These are phyloP conservation scores for Xanthorhoe designata DNA, from an alignment of 2,888 invertebrate genomes.

Conservation along the genomic window DNA sequence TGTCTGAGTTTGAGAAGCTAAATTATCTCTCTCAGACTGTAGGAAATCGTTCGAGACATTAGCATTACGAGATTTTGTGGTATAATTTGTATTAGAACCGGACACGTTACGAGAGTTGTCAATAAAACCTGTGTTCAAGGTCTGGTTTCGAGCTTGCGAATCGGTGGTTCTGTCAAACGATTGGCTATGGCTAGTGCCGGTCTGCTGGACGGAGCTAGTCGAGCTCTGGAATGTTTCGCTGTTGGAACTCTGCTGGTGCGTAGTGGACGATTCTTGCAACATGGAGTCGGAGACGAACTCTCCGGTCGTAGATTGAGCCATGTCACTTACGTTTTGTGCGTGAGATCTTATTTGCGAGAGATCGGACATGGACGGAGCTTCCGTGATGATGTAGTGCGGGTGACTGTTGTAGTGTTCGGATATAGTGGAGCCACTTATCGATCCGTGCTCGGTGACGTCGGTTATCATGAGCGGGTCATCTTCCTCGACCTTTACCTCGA, in stretches of 20 bases:
- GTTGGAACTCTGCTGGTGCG: conserved; percentile 75
- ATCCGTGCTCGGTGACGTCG: conserved; percentile 79
- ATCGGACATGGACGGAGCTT: conserved; percentile 80
- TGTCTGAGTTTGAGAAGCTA: conserved; percentile 62
- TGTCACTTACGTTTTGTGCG: conserved; percentile 74
- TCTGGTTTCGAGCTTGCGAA: conserved; percentile 70
- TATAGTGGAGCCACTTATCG: conserved; percentile 78
- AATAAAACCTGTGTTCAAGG: conserved; percentile 78
- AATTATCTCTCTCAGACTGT: conserved; percentile 74
- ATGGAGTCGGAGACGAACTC: conserved; percentile 76
- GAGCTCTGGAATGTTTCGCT: conserved; percentile 77
- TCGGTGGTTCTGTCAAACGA: conserved; percentile 72
- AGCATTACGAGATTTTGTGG: conserved; percentile 68
- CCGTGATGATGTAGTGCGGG: conserved; percentile 83
- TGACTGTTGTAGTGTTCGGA: conserved; percentile 83
- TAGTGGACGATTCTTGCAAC: conserved; percentile 70
- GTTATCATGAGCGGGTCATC: conserved; percentile 84
- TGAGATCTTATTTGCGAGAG: conserved; percentile 74
- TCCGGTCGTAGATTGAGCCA: conserved; percentile 75
- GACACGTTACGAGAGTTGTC: conserved; percentile 59
- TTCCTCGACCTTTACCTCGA: conserved; percentile 83
- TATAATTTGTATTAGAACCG: conserved; percentile 58
- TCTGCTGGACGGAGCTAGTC: conserved; percentile 73
- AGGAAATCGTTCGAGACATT: conserved; percentile 74
- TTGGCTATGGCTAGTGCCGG: conserved; percentile 72